Base-by-base conservation (phyloP, 2,888 invertebrate species). In the Cylloceria caligata region DNA sequence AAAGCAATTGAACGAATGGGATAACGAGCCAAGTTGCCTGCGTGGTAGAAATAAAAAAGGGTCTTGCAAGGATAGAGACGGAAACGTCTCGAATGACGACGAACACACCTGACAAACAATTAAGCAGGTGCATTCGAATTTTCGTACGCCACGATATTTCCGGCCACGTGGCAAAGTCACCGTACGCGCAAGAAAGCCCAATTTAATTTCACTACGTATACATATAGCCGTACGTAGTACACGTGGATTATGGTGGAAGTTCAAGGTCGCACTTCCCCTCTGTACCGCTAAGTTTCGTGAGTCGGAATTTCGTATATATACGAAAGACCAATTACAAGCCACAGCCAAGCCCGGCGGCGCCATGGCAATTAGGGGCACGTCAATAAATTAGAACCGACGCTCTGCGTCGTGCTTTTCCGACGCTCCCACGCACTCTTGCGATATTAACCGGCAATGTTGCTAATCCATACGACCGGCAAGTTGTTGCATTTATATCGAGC, bases 311-410 rank as follows among this genome's bases (percentile, higher is more conserved):
- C 4, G 7, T 9, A 19, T 21, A 21, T 24, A 9, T 21, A 49
- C 7, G 67, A 49, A 49, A 45, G 67, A 77, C 60, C 76, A 81
- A 81, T 81, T 81, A 81, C 68, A 71, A n/a, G 21, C 62, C 19
- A 62, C 68, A 36, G n/a, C 19, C 39, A 45, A 69, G 34, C 67
- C 71, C 49, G 49, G 21, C 68, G 81, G 62, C 72, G 81, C 67
- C 72, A 24, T 45, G 72, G 72, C 81, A 76, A 81, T 77, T 77
- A 81, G 72, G 49, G 76, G 72, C 81, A 60, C 81, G 72, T 81
- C 81, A 73, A 81, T 81, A 81, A 81, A 81, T 81, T 81, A 77
- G 62, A 68, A 60, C 72, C 67, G 62, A 77, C 62, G 71, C 49
- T 65, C 67, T 19, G 19, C 34, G 49, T 68, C 49, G 49, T 49